Conservation (phyloP, 2,797 vertebrate species). For the Phrynocephalus forsythii region DNA sequence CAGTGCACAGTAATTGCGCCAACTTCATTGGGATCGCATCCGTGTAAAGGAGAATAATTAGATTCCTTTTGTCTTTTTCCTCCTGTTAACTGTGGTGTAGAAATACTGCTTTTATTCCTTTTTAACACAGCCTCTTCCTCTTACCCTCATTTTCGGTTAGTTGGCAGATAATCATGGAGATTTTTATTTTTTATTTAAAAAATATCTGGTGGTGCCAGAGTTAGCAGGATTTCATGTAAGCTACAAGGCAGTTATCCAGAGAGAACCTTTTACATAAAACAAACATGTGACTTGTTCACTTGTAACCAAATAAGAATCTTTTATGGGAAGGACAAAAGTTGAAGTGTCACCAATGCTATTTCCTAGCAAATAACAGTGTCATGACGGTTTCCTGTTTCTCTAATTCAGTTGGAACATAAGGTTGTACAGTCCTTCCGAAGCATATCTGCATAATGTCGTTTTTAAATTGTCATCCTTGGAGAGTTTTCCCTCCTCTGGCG, state of each 20-base stretch:
- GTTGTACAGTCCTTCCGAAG: not conserved
- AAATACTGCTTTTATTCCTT: not conserved
- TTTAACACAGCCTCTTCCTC: not conserved
- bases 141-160: not conserved
- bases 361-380: slow-evolving; percentile 20
- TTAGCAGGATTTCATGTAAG: slow-evolving; percentile 9
- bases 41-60: slow-evolving; percentile 2
- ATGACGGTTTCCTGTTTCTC: slow-evolving; percentile 18
- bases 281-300: slow-evolving; percentile 16
- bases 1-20: slow-evolving; percentile 38
- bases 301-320: fast-evolving
- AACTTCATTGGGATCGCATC: slow-evolving; percentile 32
- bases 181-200: not conserved
- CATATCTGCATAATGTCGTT: slow-evolving; percentile 12
- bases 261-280: not conserved
- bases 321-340: not conserved
- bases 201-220: not conserved
- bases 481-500: slow-evolving; percentile 19
- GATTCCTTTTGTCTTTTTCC: not conserved
- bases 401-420: slow-evolving; percentile 32
- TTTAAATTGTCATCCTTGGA: not conserved
- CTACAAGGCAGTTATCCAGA: not conserved
- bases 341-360: not conserved
- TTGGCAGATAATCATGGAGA: not conserved
- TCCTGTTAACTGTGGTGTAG: not conserved